Evolutionary conservation across 2,113 vertebrate genomes (phyloP), one percentile per base, ranked within the genome.

Genomic region (Carassius auratus): DNA sequence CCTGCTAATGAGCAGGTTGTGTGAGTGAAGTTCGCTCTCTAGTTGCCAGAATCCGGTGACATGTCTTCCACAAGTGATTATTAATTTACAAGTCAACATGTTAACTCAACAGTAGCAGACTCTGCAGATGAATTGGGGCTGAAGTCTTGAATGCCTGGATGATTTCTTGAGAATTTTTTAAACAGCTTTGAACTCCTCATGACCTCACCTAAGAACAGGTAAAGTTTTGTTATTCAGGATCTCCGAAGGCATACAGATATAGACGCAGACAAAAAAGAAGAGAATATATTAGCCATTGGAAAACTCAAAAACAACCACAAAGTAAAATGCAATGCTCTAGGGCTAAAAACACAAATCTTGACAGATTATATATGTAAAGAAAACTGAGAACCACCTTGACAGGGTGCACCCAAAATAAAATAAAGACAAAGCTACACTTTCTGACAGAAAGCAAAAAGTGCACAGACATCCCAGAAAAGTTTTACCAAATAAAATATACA

Each of bases 1-100:
- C 83, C 79, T 38, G 21, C 79, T 89, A 89, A 89, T 89, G 89
- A 89, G 89, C 86, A 83, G 66, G 48, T 59, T 84, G 81, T 74
- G 42, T 45, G 26, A 55, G 45, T 23, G 33, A 76, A 62, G 59
- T 76, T 33, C 21, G 12, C 48, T 86, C 52, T 76, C 76, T 38
- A 76, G 69, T 75, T 81, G n/a, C 7, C 50, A 77, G 84, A 85
- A 59, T 80, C 73, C 21, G 23, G 59, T 84, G 77, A 45, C 52
- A 73, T 79, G 69, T 79, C 55, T 85, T 85, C 77, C 59, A 26
- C 50, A 26, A 71, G 50, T 77, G 4, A 82, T 77, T 59, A 77
- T 87, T 87, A 62, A 77, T 75, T 66, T 23, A 62, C 50, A 23
- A 74, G 33, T 81, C 50, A 85, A 69, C 77, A 76, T 74, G 48